Base-by-base conservation (phyloP, 2,113 vertebrate genomes). In the Paratilapia polleni region DNA sequence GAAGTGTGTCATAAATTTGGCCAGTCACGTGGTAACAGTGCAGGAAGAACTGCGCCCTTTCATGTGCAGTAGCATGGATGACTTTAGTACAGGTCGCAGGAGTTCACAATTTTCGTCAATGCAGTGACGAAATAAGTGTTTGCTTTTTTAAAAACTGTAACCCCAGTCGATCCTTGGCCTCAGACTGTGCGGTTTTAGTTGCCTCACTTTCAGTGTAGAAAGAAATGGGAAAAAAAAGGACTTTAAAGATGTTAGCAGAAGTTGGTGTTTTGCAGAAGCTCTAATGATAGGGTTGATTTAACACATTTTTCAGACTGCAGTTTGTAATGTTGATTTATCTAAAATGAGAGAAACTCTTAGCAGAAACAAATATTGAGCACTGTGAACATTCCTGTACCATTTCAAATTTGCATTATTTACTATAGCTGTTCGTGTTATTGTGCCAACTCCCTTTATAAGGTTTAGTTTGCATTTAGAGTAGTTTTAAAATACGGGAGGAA, bases 381-480 rank as follows among this genome's bases (percentile, higher is more conserved):
- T 1, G 15, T 57, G 47, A 41, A n/a, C 34, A 57, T 64, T 66
- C 31, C 57, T 66, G 34, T 57, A 56, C 41, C 6, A 8, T 41
- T 85, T 41, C 26, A 52, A 49, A 73, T 70, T 4, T 81, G n/a
- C 58, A 81, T 78, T 68, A 77, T 78, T 85, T 86, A 49, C 3
- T 19, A 34, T 49, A 63, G 54, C 36, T 70, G 5, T 84, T 63
- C n/a, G 20, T 61, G 58, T 86, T 74, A 61, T 66, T 59, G 78
- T 60, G n/a, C 78, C 43, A 20, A n/a, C 19, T 20, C 5, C 4
- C 31, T 82, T 61, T 74, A 8, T 47, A 77, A 74, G 52, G 52
- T 47, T 87, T 80, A 59, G 59, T 89, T 85, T 85, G 74, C 62
- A 89, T 85, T 83, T 78, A 79, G 56, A 79, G 22, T 82, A 77